These are phyloP conservation scores for Priocnemis perturbator DNA, from an alignment of 2,888 invertebrate genomes.

Conservation along the genomic window DNA sequence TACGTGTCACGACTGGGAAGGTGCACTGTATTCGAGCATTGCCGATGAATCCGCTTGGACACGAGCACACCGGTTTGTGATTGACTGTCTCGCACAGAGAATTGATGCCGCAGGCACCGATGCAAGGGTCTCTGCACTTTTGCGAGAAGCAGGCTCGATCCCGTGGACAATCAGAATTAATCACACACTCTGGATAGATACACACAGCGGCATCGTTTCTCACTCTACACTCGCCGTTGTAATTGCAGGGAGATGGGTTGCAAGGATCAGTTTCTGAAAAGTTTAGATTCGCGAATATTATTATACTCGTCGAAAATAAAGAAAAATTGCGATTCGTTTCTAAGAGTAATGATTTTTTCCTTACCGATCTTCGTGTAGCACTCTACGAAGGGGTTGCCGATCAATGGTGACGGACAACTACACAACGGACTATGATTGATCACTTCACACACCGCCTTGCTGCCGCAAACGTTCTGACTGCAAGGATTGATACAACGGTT, in stretches of 20 bases:
- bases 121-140: constrained; percentile 90
- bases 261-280: constrained; percentile 81
- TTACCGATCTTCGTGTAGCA: constrained; percentile 74
- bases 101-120: constrained; percentile 88
- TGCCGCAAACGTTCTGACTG: constrained; percentile 86
- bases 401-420: constrained; percentile 79
- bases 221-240: constrained; percentile 87
- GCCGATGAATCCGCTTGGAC: constrained; percentile 87
- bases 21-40: constrained; percentile 86
- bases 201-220: constrained; percentile 84
- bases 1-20: constrained; percentile 60
- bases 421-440: constrained; percentile 88
- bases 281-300: not conserved
- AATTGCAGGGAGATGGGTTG: constrained; percentile 88
- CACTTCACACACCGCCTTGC: constrained; percentile 84
- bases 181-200: constrained; percentile 90
- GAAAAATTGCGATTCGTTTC: not conserved
- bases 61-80: constrained; percentile 89
- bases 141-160: constrained; percentile 88
- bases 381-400: constrained; percentile 77
- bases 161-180: constrained; percentile 91
- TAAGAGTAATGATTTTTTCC: constrained; percentile 24
- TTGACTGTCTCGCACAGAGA: constrained; percentile 87
- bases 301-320: not conserved
- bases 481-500: constrained; percentile 89